phyloP scores from a whole-genome alignment of 2,888 invertebrate genomes.

The Brachyptera putata region DNA sequence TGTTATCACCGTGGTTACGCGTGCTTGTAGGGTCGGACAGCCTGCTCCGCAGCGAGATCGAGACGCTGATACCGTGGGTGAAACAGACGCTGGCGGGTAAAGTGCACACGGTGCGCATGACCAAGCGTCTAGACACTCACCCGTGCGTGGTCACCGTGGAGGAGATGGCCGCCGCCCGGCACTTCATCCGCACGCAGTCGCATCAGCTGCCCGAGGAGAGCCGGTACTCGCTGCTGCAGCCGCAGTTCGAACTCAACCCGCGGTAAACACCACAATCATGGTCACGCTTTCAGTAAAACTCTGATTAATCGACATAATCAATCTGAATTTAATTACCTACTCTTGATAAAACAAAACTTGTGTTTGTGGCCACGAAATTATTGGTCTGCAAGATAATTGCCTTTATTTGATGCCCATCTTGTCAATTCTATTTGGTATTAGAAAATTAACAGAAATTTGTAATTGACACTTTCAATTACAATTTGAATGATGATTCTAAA shows the following conservation, averaged over 20 bases:
- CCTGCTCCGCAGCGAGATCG: conserved; percentile 68
- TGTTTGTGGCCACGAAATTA: too few relatives aligned
- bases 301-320: too few relatives aligned
- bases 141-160: conserved; percentile 94
- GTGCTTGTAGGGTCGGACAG: conserved; percentile 65
- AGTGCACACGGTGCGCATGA: conserved; percentile 78
- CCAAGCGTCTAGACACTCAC: conserved; percentile 78
- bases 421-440: too few relatives aligned
- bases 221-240: conserved; percentile 79
- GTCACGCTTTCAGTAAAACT: too few relatives aligned
- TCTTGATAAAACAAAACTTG: too few relatives aligned
- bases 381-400: too few relatives aligned
- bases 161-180: conserved; percentile 95
- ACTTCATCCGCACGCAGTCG: conserved; percentile 88
- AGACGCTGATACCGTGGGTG: conserved; percentile 74
- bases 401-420: too few relatives aligned
- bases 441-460: too few relatives aligned
- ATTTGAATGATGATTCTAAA: too few relatives aligned
- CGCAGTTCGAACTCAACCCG: conserved; percentile 91
- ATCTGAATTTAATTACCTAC: too few relatives aligned
- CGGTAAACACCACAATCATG: conserved; percentile 60
- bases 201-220: conserved; percentile 77
- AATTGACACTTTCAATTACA: too few relatives aligned
- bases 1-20: too few relatives aligned
- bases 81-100: conserved; percentile 71